Evolutionary conservation across 1,140 invertebrate species (phyloP).

Genomic region (Lasioglossum albipes): DNA sequence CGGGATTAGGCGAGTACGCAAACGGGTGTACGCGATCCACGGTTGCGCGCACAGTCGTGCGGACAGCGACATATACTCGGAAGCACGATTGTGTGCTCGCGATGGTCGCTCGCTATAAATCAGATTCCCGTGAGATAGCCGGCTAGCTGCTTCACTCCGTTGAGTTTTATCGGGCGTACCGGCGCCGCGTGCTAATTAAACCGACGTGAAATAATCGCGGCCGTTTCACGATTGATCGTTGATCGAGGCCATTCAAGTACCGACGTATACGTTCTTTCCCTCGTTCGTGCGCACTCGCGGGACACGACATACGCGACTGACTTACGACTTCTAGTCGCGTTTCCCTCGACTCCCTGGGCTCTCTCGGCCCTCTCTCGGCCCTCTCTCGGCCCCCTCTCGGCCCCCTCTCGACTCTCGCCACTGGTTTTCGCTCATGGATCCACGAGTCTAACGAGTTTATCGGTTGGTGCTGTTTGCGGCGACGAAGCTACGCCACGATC

Average conservation of each 20-base stretch:
- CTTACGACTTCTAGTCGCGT: not conserved
- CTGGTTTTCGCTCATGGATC: not conserved
- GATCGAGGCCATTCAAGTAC: conserved; percentile 73
- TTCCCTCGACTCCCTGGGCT: not conserved
- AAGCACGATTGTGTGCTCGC: conserved; percentile 47
- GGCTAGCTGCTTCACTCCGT: conserved; percentile 73
- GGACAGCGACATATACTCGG: conserved; percentile 3
- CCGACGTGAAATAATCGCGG: conserved; percentile 79
- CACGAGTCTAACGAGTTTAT: not conserved
- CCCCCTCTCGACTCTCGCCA: not conserved
- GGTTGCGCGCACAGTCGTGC: not conserved
- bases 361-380: not conserved
- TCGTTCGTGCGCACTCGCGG: conserved; percentile 8
- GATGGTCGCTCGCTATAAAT: conserved; percentile 78
- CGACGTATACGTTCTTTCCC: conserved; percentile 41
- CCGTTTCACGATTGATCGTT: conserved; percentile 78
- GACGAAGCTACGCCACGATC: not conserved
- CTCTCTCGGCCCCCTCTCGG: not conserved
- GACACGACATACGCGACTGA: conserved; percentile 10
- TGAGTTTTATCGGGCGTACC: conserved; percentile 77
- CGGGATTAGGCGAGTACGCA: conserved; percentile 24
- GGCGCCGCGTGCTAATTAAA: conserved; percentile 80
- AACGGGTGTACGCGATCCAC: not conserved
- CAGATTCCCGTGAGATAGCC: conserved; percentile 79
- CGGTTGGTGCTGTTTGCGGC: not conserved